Conservation (phyloP, 2,888 invertebrate species). For the Aspidapion aeneum region DNA sequence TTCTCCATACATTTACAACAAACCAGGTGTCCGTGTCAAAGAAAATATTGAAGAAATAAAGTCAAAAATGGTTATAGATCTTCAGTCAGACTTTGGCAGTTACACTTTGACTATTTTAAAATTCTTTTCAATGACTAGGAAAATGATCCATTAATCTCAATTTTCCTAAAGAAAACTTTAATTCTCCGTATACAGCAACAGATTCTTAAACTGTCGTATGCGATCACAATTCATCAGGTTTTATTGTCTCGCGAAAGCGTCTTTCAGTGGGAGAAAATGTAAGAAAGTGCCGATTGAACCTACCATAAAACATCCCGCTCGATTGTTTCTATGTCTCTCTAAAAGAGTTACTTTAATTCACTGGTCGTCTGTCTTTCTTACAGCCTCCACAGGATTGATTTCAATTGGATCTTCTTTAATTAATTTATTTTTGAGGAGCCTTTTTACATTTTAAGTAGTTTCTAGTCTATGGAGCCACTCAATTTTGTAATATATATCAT, state of each 20-base stretch:
- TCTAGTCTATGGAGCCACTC: no score
- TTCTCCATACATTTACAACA: no score
- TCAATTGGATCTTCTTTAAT: background rate
- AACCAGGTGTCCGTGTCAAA: no score
- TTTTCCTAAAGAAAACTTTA: background rate
- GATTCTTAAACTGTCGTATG: constrained; percentile 45
- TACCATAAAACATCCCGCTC: constrained; percentile 48
- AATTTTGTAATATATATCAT: no score
- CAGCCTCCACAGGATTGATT: constrained; percentile 7
- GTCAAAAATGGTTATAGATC: no score
- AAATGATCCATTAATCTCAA: no score
- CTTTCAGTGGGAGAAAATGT: constrained; percentile 47
- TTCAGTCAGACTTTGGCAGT: no score
- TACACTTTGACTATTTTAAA: no score
- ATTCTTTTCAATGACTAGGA: no score
- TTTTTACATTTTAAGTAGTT: no score
- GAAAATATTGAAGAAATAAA: no score
- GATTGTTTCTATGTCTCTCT: constrained; percentile 47
- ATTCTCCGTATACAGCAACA: constrained; percentile 22
- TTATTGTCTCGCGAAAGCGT: constrained; percentile 49
- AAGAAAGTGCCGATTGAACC: constrained; percentile 51
- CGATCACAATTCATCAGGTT: constrained; percentile 51
- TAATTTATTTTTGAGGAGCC: background rate
- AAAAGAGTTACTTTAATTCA: constrained; percentile 45
- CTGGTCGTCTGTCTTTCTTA: constrained; percentile 31